Base-by-base conservation (phyloP, 2,113 vertebrate genomes). In the Cynoglossus semilaevis region DNA sequence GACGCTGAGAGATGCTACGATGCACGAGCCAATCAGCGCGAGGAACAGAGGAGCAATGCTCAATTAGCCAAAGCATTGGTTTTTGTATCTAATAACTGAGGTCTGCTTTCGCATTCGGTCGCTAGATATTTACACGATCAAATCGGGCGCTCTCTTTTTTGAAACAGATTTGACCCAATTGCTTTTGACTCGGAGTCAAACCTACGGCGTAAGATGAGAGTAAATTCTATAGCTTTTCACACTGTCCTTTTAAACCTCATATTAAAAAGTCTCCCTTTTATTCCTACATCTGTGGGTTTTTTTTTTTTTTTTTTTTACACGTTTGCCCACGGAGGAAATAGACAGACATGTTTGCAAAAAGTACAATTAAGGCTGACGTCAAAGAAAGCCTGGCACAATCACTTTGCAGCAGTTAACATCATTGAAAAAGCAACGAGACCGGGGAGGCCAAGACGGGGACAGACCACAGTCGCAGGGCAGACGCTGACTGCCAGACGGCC, bases 391-490 rank as follows among this genome's bases (percentile, higher is more conserved):
- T 76, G 76, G 76, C 74, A 66, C 47, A 53, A 40, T 63, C 51
- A 29, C 67, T 70, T 44, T 71, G 53, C 48, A 58, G 72, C 66
- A 73, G 74, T 84, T 82, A 76, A 72, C 71, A 70, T 83, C 67
- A 67, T 73, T n/a, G n/a, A 47, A 77, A 69, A 68, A 50, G 44
- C 58, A 70, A 51, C 4, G n/a, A 43, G 59, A 14, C 58, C 52
- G 61, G n/a, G n/a, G n/a, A n/a, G n/a, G 22, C 64, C 64, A 62
- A 63, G 41, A 38, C 54, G 3, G 19, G n/a, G 67, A 76, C 55
- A 55, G 55, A 87, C 85, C 85, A 56, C 87, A 79, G 79, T 62
- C 50, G 53, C 58, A 74, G 77, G 49, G 78, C 61, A 87, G 79
- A 64, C 75, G 22, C 55, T 70, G 62, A 67, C 74, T 72, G 76